Conservation (phyloP, 1,140 invertebrate species). For the Mercenaria mercenaria region DNA sequence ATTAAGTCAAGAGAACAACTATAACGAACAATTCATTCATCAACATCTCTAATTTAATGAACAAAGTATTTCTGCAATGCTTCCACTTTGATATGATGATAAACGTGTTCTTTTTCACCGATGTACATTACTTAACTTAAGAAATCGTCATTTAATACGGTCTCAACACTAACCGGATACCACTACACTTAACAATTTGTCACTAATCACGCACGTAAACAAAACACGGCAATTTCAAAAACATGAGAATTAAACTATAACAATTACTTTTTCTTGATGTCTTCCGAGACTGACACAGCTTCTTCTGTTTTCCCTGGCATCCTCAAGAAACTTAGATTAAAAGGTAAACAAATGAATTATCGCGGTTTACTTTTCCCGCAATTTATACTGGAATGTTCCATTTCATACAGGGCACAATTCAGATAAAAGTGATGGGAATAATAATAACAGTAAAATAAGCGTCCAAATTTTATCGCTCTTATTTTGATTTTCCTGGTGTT, state of each 20-base stretch:
- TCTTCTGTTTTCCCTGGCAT: conserved; percentile 19
- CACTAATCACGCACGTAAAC: not conserved
- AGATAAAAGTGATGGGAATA: too few species aligned
- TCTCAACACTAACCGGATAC: not conserved
- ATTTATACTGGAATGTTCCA: not conserved
- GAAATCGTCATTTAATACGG: not conserved
- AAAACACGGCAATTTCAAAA: not conserved
- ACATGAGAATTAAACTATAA: not conserved
- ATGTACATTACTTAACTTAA: not conserved
- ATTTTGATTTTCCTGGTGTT: too few species aligned
- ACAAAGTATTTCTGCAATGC: too few species aligned
- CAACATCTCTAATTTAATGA: too few species aligned
- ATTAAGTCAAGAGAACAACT: too few species aligned
- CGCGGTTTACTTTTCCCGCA: conserved; percentile 42
- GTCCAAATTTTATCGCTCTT: too few species aligned
- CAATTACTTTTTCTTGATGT: conserved; percentile 39
- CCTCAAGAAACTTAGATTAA: not conserved
- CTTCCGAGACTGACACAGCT: not conserved
- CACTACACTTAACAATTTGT: not conserved
- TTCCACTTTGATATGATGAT: too few species aligned
- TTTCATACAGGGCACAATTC: too few species aligned
- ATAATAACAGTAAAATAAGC: too few species aligned
- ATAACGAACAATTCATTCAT: too few species aligned
- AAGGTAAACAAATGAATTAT: not conserved
- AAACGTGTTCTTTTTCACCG: not conserved